Base-by-base conservation (phyloP, 2,797 vertebrate genomes). In the Harpagifer antarcticus region DNA sequence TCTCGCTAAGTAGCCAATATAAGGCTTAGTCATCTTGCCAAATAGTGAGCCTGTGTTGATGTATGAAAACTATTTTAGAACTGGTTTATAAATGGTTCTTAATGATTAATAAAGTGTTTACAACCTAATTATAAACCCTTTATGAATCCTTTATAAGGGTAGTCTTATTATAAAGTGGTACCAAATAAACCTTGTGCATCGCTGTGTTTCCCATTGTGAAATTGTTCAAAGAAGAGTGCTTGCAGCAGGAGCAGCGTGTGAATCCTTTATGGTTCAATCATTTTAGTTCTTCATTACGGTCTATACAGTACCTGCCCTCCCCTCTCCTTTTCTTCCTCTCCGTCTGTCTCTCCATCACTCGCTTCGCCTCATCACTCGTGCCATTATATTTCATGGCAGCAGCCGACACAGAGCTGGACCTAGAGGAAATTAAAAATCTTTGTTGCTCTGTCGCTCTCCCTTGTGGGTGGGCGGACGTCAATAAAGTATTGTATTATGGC, bases 371-470 rank as follows among this genome's bases (percentile, higher is more conserved):
- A 33, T 77, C 68, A 50, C 76, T 72, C 16, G 65, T 73, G 20
- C 66, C 62, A 50, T 85, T 86, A 78, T 82, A 48, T 82, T 81
- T 78, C 76, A 69, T 73, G 68, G 81, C 72, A 59, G 79, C 82
- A 72, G 64, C 63, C 60, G 11, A 71, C 61, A 2, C 9, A 67
- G 40, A 56, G 82, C 63, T 63, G 69, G 64, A 76, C 62, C 73
- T 84, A n/a, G 74, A 88, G 86, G 90, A 94, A 90, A 91, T 92
- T 76, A 90, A 91, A 91, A 88, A 79, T 85, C 79, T 82, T 88
- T 88, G 77, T 85, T 82, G 74, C 69, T 68, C 72, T 63, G 57
- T 82, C 1, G 8, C 43, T 70, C 50, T 79, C 56, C 74, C 61
- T 54, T 67, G 72, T 74, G 69, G 73, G 60, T 78, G 56, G 74